Conservation (phyloP, 53 echinoderm and acorn worm genomes). For the Crossaster papposus region DNA sequence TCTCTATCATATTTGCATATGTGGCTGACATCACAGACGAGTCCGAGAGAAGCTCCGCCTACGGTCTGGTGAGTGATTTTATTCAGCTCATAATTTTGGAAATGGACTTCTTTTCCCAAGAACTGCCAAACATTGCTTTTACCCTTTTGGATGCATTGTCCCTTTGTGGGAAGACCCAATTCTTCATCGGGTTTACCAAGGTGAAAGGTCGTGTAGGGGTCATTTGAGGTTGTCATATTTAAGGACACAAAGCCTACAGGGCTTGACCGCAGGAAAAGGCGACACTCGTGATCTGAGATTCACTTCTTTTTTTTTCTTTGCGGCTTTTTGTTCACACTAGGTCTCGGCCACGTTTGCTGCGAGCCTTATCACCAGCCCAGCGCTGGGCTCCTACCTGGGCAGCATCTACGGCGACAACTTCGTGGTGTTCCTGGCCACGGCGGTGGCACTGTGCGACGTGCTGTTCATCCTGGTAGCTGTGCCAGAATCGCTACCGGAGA, state of each 20-base stretch:
- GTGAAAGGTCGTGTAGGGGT: no score
- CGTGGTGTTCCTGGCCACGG: slow-evolving; percentile 95
- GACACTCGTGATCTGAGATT: neutral
- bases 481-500: slow-evolving; percentile 96
- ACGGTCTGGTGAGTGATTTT: slow-evolving; percentile 83
- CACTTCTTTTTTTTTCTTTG: neutral
- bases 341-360: slow-evolving; percentile 99
- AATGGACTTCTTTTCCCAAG: neutral
- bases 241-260: no score
- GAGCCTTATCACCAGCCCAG: slow-evolving; percentile 95
- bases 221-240: no score
- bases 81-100: neutral
- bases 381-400: slow-evolving; percentile 84
- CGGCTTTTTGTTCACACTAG: slow-evolving; percentile 34
- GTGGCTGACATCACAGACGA: slow-evolving; percentile 98
- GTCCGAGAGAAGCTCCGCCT: slow-evolving; percentile 89
- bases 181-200: no score
- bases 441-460: slow-evolving; percentile 87
- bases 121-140: neutral
- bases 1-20: slow-evolving; percentile 98
- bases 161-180: no score
- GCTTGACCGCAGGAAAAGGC: no score
- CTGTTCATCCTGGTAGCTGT: slow-evolving; percentile 97
- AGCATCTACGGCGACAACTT: slow-evolving; percentile 89
- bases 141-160: no score